Conservation (phyloP, 2,797 vertebrate species). For the Myoxocephalus aenaeus region DNA sequence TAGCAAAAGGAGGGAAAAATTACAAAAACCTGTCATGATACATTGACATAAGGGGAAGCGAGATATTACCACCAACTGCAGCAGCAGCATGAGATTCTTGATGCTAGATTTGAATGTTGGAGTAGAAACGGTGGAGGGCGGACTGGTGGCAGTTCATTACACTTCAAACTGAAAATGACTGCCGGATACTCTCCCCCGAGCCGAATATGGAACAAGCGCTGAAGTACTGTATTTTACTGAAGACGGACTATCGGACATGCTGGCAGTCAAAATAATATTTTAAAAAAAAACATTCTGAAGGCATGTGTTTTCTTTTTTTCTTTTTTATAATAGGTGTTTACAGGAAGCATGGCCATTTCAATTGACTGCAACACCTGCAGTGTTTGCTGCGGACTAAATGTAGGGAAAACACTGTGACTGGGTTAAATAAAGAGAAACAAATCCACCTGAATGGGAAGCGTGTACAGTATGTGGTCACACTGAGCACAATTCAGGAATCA, state of each 20-base stretch:
- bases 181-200: slow-evolving; percentile 64
- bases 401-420: slow-evolving; percentile 34
- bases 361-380: slow-evolving; percentile 35
- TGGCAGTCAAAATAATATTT: slow-evolving; percentile 59
- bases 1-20: slow-evolving; percentile 48
- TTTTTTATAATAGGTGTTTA: slow-evolving; percentile 36
- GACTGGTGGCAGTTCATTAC: slow-evolving; percentile 72
- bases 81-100: slow-evolving; percentile 61
- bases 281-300: slow-evolving; percentile 37
- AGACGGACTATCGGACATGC: slow-evolving; percentile 48
- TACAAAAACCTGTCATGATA: slow-evolving; percentile 70
- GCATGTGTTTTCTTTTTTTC: slow-evolving; percentile 32
- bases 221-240: slow-evolving; percentile 41
- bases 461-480: slow-evolving; percentile 1
- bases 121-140: slow-evolving; percentile 59
- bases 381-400: slow-evolving; percentile 41
- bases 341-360: slow-evolving; percentile 33
- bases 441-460: slow-evolving; percentile 26
- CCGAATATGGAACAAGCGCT: slow-evolving; percentile 41
- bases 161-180: slow-evolving; percentile 73
- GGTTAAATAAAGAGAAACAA: slow-evolving; percentile 34
- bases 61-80: slow-evolving; percentile 62
- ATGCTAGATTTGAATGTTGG: slow-evolving; percentile 74
- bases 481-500: slow-evolving; percentile 16
- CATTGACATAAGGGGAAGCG: slow-evolving; percentile 72